These are phyloP conservation scores for Lonchura striata DNA, from an alignment of 2,113 vertebrate species.

Conservation along the genomic window DNA sequence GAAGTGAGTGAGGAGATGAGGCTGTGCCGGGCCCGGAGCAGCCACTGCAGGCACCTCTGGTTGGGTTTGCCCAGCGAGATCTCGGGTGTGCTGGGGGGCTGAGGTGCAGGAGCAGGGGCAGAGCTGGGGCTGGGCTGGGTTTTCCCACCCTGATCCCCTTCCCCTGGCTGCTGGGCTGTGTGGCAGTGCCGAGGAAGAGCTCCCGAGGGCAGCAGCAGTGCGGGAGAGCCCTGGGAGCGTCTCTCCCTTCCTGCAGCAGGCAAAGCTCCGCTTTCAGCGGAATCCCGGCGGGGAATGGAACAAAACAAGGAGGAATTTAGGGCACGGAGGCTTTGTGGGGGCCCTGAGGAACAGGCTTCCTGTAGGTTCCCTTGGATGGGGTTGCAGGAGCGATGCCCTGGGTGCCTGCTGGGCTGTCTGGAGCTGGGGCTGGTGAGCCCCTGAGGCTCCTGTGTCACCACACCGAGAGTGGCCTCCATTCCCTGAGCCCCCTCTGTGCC, in stretches of 20 bases:
- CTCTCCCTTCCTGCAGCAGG: neutral
- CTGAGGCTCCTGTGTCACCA: fast-evolving
- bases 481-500: neutral
- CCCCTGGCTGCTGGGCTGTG: neutral
- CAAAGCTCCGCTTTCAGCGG: neutral
- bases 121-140: neutral
- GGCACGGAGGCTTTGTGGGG: neutral
- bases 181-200: neutral
- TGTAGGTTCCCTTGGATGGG: neutral
- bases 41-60: neutral
- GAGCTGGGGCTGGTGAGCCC: fast-evolving
- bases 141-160: fast-evolving
- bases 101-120: neutral
- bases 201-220: neutral
- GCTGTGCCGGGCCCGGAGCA: neutral
- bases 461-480: fast-evolving
- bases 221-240: neutral
- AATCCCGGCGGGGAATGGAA: neutral
- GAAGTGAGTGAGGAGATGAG: neutral
- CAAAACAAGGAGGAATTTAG: neutral
- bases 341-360: neutral
- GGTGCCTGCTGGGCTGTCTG: fast-evolving
- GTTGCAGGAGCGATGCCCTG: fast-evolving
- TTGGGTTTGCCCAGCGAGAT: neutral
- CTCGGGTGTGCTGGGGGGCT: neutral